These are phyloP conservation scores for Fissipunctia ypsillon DNA, from an alignment of 2,888 invertebrate genomes.

Conservation along the genomic window DNA sequence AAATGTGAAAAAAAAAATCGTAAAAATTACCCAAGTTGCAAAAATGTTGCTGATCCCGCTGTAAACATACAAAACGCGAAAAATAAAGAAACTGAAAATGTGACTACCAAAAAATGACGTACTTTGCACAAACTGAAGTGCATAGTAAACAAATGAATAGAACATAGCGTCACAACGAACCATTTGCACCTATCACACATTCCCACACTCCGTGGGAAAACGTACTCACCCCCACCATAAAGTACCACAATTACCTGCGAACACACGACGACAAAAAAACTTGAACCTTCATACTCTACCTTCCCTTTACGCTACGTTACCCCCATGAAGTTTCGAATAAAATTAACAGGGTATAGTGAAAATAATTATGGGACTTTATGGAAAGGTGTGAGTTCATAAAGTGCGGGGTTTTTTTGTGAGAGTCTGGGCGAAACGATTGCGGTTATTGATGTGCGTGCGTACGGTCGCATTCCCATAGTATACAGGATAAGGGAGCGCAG, in stretches of 20 bases:
- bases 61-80: background rate
- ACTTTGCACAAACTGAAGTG: constrained; percentile 59
- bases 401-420: constrained; percentile 71
- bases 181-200: constrained; percentile 86
- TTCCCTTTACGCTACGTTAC: constrained; percentile 78
- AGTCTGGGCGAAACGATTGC: constrained; percentile 63
- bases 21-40: background rate
- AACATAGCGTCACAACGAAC: constrained; percentile 71
- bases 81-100: background rate
- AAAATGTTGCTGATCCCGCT: background rate
- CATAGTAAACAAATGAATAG: constrained; percentile 68
- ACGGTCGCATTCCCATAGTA: constrained; percentile 86
- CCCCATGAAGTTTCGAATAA: constrained; percentile 75
- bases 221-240: constrained; percentile 79
- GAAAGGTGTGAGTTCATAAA: constrained; percentile 76
- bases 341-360: constrained; percentile 61
- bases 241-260: constrained; percentile 77
- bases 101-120: constrained; percentile 8
- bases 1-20: background rate
- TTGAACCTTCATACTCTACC: constrained; percentile 73
- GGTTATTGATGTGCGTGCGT: constrained; percentile 78
- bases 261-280: constrained; percentile 74
- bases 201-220: constrained; percentile 89
- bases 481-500: constrained; percentile 81
- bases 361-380: constrained; percentile 77